Percentiles rank a stretch among this genome's conserved stretches.
Conservation (phyloP, 2,797 vertebrate species). For the Columba guinea region DNA sequence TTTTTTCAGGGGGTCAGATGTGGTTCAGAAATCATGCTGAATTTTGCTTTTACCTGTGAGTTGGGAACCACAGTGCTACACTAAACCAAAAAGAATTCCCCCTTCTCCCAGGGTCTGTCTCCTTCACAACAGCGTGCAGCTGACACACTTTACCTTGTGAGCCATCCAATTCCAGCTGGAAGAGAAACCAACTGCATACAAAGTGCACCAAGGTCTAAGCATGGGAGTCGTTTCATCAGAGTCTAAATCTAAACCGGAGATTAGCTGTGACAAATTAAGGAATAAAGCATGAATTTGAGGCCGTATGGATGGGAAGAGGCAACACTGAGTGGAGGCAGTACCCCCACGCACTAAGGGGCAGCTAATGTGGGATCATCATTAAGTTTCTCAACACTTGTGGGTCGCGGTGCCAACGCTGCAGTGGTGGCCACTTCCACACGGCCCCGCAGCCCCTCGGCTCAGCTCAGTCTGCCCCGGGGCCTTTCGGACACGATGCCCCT, state of each 20-base stretch:
- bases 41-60: neutral
- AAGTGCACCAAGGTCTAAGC: neutral
- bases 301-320: neutral
- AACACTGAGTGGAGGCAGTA: fast-evolving
- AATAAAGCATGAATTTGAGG: neutral
- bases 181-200: fast-evolving
- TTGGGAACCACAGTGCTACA: neutral
- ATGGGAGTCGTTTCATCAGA: fast-evolving
- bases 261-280: neutral
- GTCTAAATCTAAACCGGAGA: neutral
- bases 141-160: neutral
- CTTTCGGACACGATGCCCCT: fast-evolving
- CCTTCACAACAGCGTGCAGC: neutral
- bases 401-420: fast-evolving
- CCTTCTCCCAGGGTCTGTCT: neutral
- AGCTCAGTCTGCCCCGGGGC: no score
- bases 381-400: fast-evolving
- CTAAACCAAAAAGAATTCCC: neutral
- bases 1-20: neutral
- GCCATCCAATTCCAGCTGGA: neutral
- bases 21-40: neutral
- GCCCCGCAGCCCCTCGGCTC: fast-evolving
- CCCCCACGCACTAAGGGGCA: fast-evolving
- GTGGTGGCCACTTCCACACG: fast-evolving
- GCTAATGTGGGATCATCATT: fast-evolving